These are phyloP conservation scores for Steatornis caripensis DNA, from an alignment of 2,113 vertebrate species.

Conservation along the genomic window DNA sequence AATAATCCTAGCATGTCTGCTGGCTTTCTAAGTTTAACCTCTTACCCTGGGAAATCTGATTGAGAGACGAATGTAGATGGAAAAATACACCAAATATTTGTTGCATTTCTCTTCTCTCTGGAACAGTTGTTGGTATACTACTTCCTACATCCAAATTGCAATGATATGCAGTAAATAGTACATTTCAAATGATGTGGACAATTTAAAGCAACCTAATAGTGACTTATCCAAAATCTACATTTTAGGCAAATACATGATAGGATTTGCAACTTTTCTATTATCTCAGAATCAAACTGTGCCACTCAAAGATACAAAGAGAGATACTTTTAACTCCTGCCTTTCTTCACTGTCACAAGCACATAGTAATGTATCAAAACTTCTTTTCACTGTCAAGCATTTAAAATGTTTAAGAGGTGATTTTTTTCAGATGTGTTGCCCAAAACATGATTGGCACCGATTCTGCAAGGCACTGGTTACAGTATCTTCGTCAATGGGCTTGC, in stretches of 20 bases:
- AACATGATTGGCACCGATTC: accelerated
- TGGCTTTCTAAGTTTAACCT: neutral
- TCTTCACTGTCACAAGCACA: neutral
- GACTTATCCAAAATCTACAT: neutral
- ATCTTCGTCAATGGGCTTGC: neutral
- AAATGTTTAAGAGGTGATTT: neutral
- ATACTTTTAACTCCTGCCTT: neutral
- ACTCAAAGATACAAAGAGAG: neutral
- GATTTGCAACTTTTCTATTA: neutral
- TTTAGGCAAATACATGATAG: neutral
- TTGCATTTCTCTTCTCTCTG: neutral
- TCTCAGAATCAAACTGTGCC: neutral
- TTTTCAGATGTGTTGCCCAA: neutral
- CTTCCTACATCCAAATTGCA: neutral
- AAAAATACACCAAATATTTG: neutral
- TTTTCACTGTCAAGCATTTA: neutral
- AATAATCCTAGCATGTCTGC: neutral
- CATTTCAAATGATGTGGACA: neutral
- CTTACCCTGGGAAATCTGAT: neutral
- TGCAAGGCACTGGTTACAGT: neutral
- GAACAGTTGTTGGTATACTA: neutral
- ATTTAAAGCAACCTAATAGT: neutral
- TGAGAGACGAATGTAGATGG: neutral
- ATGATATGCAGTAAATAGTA: neutral
- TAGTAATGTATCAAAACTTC: neutral